Evolutionary conservation across 2,113 vertebrate species (phyloP).

Genomic region (Tachysurus fulvidraco): DNA sequence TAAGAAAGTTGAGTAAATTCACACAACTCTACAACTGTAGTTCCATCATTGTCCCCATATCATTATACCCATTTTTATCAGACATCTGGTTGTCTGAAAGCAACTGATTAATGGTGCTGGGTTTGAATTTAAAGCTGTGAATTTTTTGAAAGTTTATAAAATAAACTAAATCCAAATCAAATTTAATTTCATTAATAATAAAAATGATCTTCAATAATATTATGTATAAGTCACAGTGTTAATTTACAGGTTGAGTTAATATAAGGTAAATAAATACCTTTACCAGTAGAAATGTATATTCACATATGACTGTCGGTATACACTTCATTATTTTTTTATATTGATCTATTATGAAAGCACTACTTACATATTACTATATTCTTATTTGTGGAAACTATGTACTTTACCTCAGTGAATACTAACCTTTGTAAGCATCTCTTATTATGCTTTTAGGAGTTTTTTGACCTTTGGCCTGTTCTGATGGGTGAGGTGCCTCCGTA

Average conservation of each 20-base stretch:
- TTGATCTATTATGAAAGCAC: not conserved
- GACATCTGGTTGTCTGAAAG: not conserved
- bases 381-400: not conserved
- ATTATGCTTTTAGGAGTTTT: slow-evolving; percentile 72
- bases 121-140: not conserved
- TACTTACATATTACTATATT: not conserved
- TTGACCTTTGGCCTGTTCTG: slow-evolving; percentile 77
- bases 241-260: not conserved
- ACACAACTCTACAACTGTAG: not conserved
- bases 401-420: not conserved
- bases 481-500: slow-evolving; percentile 80
- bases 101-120: not conserved
- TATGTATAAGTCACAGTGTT: not conserved
- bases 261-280: not conserved
- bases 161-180: not conserved
- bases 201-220: not conserved
- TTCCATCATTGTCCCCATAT: not conserved
- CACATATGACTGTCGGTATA: not conserved
- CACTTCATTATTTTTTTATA: not conserved
- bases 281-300: not conserved
- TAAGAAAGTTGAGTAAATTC: too few species aligned
- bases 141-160: not conserved
- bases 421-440: not conserved
- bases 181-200: not conserved
- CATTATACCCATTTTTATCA: not conserved